Percentiles rank a stretch among this genome's conserved stretches.
phyloP scores from a whole-genome alignment of 2,113 vertebrate species.

The Calcarius ornatus region DNA sequence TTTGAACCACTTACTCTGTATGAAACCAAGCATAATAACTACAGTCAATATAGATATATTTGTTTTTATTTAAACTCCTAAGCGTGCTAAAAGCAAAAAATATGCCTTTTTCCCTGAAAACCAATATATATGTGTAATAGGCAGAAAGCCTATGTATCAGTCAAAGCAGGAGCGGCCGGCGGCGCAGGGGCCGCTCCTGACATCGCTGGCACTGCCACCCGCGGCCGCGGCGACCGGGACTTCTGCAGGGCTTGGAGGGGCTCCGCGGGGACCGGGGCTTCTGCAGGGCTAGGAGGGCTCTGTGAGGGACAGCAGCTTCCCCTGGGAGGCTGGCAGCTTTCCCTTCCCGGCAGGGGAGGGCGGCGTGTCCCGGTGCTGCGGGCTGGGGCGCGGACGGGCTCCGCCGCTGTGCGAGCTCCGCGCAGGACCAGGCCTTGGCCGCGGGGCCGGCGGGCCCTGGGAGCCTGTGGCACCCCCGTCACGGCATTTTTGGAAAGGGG shows the following conservation, averaged over 20 bases:
- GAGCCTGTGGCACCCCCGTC: background rate
- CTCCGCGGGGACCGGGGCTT: background rate
- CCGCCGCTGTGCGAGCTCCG: background rate
- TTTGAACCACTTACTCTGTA: conserved; percentile 71
- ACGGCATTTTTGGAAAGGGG: rapidly evolving
- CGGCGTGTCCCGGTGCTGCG: background rate
- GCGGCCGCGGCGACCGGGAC: background rate
- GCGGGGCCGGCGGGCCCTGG: rapidly evolving
- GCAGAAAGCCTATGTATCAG: conserved; percentile 36
- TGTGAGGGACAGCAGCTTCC: background rate
- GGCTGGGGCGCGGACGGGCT: background rate
- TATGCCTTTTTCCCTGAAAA: conserved; percentile 46
- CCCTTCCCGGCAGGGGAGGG: background rate
- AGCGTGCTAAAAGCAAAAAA: conserved; percentile 71
- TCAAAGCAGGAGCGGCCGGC: background rate
- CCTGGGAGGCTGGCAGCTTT: background rate
- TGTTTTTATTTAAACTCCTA: conserved; percentile 77
- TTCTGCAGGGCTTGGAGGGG: background rate
- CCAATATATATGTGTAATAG: conserved; percentile 37
- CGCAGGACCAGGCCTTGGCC: rapidly evolving
- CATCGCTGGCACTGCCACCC: background rate
- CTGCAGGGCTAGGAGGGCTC: background rate
- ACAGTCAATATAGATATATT: conserved; percentile 71
- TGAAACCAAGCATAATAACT: conserved; percentile 72
- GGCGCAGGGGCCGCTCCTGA: background rate